These are phyloP conservation scores for Eptatretus burgeri DNA, from an alignment of 2,113 vertebrate species.

Conservation along the genomic window DNA sequence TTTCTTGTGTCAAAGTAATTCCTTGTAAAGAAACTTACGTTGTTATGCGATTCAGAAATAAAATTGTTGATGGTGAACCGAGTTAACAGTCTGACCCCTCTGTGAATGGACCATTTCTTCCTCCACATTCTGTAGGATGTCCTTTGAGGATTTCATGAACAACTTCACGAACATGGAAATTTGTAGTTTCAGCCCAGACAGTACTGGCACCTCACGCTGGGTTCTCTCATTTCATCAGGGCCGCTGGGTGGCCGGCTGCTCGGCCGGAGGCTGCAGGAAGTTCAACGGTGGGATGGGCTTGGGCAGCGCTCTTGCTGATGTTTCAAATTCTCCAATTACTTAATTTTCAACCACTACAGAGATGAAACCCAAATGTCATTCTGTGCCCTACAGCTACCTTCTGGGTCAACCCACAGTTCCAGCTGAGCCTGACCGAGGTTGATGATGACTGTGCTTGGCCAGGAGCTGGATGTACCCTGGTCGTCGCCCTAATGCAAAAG, in stretches of 20 bases:
- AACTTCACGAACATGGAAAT: constrained; percentile 2
- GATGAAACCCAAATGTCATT: no score
- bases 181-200: background rate
- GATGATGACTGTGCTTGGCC: background rate
- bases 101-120: no score
- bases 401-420: constrained; percentile 4
- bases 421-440: constrained; percentile 2
- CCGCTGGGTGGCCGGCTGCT: constrained; percentile 2
- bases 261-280: constrained; percentile 5
- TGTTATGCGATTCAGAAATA: no score
- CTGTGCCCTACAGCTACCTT: background rate
- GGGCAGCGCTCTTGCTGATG: no score
- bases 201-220: background rate
- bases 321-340: no score
- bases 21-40: no score
- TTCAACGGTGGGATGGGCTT: background rate
- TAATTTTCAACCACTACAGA: no score
- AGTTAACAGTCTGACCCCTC: no score
- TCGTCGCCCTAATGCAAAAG: constrained; percentile 2
- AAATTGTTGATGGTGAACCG: no score
- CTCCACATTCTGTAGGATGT: background rate
- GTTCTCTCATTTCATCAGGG: background rate
- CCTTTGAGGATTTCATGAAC: background rate
- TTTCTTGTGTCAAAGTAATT: no score
- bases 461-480: background rate